Percentiles rank a stretch among this genome's conserved stretches.
Conservation (phyloP, 2,113 vertebrate genomes). For the Leptobrachium leishanense region DNA sequence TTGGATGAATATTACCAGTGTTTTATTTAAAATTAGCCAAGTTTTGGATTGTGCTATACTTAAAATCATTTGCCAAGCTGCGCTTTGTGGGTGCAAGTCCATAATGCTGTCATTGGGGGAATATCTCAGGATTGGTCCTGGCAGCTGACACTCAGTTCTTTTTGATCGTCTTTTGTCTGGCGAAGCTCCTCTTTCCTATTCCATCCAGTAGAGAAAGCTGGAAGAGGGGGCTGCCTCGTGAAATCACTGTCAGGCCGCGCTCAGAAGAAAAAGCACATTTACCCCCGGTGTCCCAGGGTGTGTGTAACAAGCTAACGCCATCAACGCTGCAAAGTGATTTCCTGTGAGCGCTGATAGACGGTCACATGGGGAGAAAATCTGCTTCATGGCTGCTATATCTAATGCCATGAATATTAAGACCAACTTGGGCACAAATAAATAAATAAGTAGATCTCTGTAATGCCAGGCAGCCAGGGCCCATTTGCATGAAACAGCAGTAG, state of each 20-base stretch:
- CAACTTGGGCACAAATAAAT: background rate
- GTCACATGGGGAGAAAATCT: background rate
- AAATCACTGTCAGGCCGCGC: background rate
- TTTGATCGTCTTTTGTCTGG: background rate
- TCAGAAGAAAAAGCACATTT: background rate
- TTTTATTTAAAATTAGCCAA: too few relatives aligned
- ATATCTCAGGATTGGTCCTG: background rate
- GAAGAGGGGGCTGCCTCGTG: conserved; percentile 5
- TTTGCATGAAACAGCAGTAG: too few relatives aligned
- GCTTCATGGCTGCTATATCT: background rate
- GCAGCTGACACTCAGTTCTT: conserved; percentile 1
- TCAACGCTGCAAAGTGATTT: background rate
- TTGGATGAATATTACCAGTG: too few relatives aligned
- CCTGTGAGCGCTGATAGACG: conserved; percentile 6
- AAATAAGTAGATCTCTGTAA: too few relatives aligned
- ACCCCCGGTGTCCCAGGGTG: conserved; percentile 13
- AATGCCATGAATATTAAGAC: background rate
- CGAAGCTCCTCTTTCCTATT: conserved; percentile 7
- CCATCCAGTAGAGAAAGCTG: background rate
- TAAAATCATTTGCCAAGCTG: too few relatives aligned
- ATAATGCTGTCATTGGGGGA: background rate
- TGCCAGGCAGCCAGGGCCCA: too few relatives aligned
- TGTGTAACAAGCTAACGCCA: conserved; percentile 25
- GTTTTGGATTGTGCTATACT: too few relatives aligned
- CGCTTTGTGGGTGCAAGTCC: too few relatives aligned